Evolutionary conservation across 2,113 vertebrate genomes (phyloP).

Genomic region (Heterocephalus glaber): DNA sequence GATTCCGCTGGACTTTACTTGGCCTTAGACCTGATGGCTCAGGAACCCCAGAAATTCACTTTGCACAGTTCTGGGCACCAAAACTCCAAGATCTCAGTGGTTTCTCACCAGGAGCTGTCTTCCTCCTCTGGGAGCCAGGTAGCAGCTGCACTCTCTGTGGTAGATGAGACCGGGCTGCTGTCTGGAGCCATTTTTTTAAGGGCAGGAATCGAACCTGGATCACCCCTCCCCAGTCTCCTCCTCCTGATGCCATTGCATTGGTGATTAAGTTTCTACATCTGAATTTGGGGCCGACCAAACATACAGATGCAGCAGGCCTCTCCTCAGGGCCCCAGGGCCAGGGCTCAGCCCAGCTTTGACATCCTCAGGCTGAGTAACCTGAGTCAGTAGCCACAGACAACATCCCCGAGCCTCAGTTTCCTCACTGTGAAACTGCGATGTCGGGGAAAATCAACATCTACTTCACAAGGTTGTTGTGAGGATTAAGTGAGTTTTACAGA

Average conservation of each 20-base stretch:
- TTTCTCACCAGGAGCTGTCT: background rate
- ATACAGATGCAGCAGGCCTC: background rate
- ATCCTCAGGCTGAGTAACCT: background rate
- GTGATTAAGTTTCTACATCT: background rate
- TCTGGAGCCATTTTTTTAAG: background rate
- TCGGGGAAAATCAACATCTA: background rate
- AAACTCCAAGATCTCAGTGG: background rate
- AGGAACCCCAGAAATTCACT: background rate
- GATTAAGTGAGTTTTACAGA: background rate
- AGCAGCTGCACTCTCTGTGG: background rate
- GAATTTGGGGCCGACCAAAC: background rate
- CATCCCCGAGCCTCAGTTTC: background rate
- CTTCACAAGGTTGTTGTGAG: background rate
- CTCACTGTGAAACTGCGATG: background rate
- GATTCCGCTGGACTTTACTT: background rate
- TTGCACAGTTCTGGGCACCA: background rate
- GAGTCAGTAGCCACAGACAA: background rate
- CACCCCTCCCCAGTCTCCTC: fast-evolving
- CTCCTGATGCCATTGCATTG: fast-evolving
- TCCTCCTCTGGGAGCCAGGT: background rate
- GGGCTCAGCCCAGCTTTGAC: background rate
- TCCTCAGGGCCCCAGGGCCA: fast-evolving
- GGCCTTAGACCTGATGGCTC: no score
- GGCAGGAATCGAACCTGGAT: background rate
- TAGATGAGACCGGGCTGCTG: background rate